Base-by-base conservation (phyloP, 2,888 invertebrate species). In the Euplagia quadripunctaria region DNA sequence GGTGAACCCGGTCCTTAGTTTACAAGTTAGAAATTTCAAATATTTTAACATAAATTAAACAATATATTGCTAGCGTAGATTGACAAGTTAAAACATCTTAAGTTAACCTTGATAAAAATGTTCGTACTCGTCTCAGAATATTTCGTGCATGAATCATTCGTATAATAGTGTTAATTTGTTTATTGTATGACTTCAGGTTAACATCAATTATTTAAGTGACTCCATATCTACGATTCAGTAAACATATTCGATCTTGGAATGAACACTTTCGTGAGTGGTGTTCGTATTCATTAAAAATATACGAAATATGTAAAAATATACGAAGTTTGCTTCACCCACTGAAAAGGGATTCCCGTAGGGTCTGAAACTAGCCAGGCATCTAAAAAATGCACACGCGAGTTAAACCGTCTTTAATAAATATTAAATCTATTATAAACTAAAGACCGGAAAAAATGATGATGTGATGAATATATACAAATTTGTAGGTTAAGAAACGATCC, bases 401-500 rank as follows among this genome's bases (percentile, higher is more conserved):
- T 20, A 11, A 58, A 9, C n/a, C n/a, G 55, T 0, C 0, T 58
- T n/a, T 58, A n/a, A 20, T n/a, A 14, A 20, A 55, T 55, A 43
- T 42, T 42, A 42, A 42, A 58, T 9, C 43, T n/a, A 6, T 69
- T 61, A 51, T 1, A 73, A 73, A 68, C 69, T 73, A 79, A 82
- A 74, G 82, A 75, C 79, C 84, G 74, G 78, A 63, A 11, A 31
- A 11, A 16, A 66, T 20, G 11, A 58, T 63, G 14, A 66, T 70
- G 68, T 68, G 2, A 64, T 69, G 46, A 68, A 8, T 77, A 82
- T 82, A 43, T 84, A 82, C 84, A 82, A 8, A 66, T 31, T 61
- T 46, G n/a, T 58, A 73, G 31, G 14, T 6, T 42, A 43, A 12
- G 42, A 31, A 3, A 67, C 64, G 5, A 64, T 68, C 65, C 68